Conservation (phyloP, 2,888 invertebrate genomes). For the Sphecodes monilicornis region DNA sequence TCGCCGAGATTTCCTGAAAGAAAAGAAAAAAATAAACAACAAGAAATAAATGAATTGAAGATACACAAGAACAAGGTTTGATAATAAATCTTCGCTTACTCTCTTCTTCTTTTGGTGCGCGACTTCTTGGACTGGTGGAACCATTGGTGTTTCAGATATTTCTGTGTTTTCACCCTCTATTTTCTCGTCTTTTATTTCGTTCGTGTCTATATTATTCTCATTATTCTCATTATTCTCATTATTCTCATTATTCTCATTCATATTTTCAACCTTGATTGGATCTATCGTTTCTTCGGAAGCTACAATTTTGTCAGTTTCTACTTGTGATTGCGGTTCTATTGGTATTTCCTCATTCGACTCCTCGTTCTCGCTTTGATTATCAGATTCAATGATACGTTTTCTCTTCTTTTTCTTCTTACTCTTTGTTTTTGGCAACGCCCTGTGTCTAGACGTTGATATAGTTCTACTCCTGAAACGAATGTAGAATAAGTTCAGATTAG, state of each 20-base stretch:
- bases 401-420: conserved; percentile 85
- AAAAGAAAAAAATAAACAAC: conserved; percentile 15
- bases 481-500: neutral
- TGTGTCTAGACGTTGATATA: conserved; percentile 73
- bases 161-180: conserved; percentile 36
- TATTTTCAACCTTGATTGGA: conserved; percentile 30
- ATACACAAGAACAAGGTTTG: neutral
- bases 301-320: conserved; percentile 36
- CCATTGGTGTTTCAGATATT: conserved; percentile 33
- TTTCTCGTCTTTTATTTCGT: conserved; percentile 41
- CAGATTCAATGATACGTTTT: conserved; percentile 83
- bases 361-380: conserved; percentile 83
- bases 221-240: conserved; percentile 56
- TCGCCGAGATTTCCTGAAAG: conserved; percentile 52
- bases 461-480: conserved; percentile 76
- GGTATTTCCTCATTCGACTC: conserved; percentile 82
- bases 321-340: conserved; percentile 82
- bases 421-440: conserved; percentile 78
- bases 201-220: conserved; percentile 70
- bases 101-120: conserved; percentile 65
- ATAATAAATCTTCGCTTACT: conserved; percentile 35
- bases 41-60: conserved; percentile 22
- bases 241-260: conserved; percentile 48
- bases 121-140: conserved; percentile 47
- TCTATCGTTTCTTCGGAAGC: conserved; percentile 35